These are phyloP conservation scores for Brachyopa scutellaris DNA, from an alignment of 2,888 invertebrate species.

Conservation along the genomic window DNA sequence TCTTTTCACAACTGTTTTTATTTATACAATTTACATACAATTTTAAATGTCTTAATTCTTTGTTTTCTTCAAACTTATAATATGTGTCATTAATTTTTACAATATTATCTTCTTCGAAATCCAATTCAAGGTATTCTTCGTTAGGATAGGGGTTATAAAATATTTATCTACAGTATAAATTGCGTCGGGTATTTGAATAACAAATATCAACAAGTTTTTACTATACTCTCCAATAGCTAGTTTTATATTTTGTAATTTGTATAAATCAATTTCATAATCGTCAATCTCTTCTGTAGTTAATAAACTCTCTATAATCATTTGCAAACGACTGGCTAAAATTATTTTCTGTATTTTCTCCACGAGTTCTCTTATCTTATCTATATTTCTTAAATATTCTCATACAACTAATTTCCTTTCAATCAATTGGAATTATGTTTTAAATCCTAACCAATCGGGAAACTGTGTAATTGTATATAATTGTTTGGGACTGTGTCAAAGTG, in stretches of 20 bases:
- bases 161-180: no score
- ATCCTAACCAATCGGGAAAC: no score
- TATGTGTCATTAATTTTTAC: no score
- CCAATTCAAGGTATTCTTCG: neutral
- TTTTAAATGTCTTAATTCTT: no score
- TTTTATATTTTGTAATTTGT: neutral
- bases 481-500: no score
- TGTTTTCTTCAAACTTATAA: no score
- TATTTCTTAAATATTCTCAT: neutral
- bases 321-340: constrained; percentile 6
- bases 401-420: neutral
- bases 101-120: constrained; percentile 4
- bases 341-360: constrained; percentile 11
- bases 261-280: constrained; percentile 13
- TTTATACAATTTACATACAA: no score
- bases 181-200: no score
- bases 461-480: no score
- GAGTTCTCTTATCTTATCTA: constrained; percentile 12
- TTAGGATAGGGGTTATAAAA: constrained; percentile 10
- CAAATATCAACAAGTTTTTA: no score
- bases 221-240: no score
- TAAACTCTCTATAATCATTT: constrained; percentile 14
- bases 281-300: constrained; percentile 2
- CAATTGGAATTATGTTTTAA: neutral
- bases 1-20: no score